phyloP scores from a whole-genome alignment of 1,140 invertebrate species.

The Dendrolimus punctatus region DNA sequence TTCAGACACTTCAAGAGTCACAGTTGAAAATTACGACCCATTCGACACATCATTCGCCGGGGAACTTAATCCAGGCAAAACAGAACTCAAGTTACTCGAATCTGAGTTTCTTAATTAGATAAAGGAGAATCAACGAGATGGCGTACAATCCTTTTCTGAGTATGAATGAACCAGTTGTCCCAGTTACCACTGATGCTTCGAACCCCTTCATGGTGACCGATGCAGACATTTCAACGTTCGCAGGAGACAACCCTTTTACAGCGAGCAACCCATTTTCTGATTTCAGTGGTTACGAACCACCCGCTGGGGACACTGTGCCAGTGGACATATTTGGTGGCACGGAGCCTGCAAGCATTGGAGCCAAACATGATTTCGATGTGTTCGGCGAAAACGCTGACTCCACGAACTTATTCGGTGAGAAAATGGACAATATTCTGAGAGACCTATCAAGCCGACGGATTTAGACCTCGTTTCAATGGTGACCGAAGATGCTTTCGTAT shows the following conservation, averaged over 20 bases:
- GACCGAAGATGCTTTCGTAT: slow-evolving; percentile 25
- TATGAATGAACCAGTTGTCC: slow-evolving; percentile 72
- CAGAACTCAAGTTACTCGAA: slow-evolving; percentile 84
- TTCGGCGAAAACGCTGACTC: slow-evolving; percentile 16
- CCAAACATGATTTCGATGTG: slow-evolving; percentile 36
- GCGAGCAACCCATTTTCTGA: slow-evolving; percentile 76
- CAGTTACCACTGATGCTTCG: slow-evolving; percentile 64
- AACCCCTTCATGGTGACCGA: slow-evolving; percentile 84
- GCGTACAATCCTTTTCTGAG: slow-evolving; percentile 86
- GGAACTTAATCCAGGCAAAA: slow-evolving; percentile 82
- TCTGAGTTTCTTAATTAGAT: slow-evolving; percentile 76
- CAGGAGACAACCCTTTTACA: slow-evolving; percentile 75
- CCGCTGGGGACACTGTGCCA: slow-evolving; percentile 61
- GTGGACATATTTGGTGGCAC: slow-evolving; percentile 54
- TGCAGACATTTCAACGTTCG: slow-evolving; percentile 35
- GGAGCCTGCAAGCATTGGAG: slow-evolving; percentile 40
- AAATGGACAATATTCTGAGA: slow-evolving; percentile 20
- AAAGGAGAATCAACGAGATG: slow-evolving; percentile 47
- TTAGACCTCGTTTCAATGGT: slow-evolving; percentile 44
- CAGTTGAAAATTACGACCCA: slow-evolving; percentile 76
- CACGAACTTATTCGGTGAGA: no score
- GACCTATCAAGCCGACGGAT: slow-evolving; percentile 47
- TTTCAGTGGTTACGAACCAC: slow-evolving; percentile 71
- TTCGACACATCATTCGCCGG: slow-evolving; percentile 86
- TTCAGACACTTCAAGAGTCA: slow-evolving; percentile 46